These are phyloP conservation scores for Raja brachyura DNA, from an alignment of 2,113 vertebrate genomes.

Conservation along the genomic window DNA sequence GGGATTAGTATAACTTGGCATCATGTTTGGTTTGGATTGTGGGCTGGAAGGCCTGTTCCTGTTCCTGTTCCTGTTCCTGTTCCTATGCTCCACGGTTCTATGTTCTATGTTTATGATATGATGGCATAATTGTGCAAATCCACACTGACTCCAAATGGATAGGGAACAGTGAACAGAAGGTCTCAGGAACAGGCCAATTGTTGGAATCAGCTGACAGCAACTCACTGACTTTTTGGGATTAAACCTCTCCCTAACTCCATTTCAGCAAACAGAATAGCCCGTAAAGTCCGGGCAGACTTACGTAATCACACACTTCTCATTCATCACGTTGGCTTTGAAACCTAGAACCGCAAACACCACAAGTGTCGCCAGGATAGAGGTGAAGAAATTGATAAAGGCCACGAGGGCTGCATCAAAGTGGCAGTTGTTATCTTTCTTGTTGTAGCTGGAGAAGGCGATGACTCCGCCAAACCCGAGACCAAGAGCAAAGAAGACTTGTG, in stretches of 20 bases:
- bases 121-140: not conserved
- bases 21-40: too few species aligned
- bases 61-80: too few species aligned
- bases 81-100: too few species aligned
- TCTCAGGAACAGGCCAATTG: too few species aligned
- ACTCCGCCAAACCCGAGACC: constrained; percentile 93
- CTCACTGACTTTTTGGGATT: too few species aligned
- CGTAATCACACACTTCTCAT: constrained; percentile 96
- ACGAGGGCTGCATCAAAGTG: constrained; percentile 91
- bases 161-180: too few species aligned
- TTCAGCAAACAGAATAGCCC: not conserved
- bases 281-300: constrained; percentile 57
- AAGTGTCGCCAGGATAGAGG: constrained; percentile 87
- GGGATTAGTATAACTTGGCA: too few species aligned
- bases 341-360: constrained; percentile 96
- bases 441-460: constrained; percentile 98
- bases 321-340: constrained; percentile 98
- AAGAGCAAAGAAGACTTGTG: constrained; percentile 92
- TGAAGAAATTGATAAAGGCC: constrained; percentile 93
- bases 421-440: constrained; percentile 98
- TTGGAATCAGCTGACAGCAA: too few species aligned
- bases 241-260: too few species aligned
- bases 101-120: not conserved
- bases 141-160: not conserved
- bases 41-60: too few species aligned